Conservation (phyloP, 2,888 invertebrate genomes). For the Lasioglossum leucozonium region DNA sequence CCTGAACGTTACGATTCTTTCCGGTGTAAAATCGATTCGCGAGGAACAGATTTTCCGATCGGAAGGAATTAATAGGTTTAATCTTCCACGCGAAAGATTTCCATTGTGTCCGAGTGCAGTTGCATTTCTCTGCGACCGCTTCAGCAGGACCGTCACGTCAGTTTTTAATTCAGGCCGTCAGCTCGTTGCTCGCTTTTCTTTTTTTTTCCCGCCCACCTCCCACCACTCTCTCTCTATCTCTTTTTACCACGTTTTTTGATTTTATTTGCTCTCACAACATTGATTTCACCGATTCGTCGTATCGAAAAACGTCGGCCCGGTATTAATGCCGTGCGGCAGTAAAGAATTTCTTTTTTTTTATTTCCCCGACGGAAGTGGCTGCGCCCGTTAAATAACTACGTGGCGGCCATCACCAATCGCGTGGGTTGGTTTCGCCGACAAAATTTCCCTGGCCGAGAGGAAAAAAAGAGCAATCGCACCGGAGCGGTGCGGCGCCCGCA, state of each 20-base stretch:
- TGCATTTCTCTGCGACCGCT: not conserved
- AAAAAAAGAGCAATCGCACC: conserved; percentile 11
- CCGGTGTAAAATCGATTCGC: not conserved
- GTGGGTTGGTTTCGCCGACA: conserved; percentile 27
- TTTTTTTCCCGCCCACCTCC: not conserved
- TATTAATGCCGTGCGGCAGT: conserved; percentile 41
- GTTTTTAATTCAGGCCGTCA: conserved; percentile 21
- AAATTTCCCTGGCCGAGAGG: conserved; percentile 51
- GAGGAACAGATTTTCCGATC: not conserved
- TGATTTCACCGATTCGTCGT: conserved; percentile 59
- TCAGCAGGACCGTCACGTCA: conserved; percentile 19
- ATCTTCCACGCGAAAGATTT: not conserved
- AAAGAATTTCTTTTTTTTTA: conserved; percentile 35
- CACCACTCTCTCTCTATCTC: not conserved
- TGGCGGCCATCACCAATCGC: conserved; percentile 36
- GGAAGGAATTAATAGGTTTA: not conserved
- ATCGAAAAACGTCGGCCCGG: conserved; percentile 19
- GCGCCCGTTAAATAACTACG: conserved; percentile 44
- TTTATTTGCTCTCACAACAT: conserved; percentile 25
- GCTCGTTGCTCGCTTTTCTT: not conserved
- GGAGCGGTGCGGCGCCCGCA: not conserved
- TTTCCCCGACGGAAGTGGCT: conserved; percentile 35
- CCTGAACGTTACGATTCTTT: too few species aligned
- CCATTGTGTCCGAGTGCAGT: not conserved
- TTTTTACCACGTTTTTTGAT: not conserved